Conservation (phyloP, 2,113 vertebrate species). For the Marmota monax region DNA sequence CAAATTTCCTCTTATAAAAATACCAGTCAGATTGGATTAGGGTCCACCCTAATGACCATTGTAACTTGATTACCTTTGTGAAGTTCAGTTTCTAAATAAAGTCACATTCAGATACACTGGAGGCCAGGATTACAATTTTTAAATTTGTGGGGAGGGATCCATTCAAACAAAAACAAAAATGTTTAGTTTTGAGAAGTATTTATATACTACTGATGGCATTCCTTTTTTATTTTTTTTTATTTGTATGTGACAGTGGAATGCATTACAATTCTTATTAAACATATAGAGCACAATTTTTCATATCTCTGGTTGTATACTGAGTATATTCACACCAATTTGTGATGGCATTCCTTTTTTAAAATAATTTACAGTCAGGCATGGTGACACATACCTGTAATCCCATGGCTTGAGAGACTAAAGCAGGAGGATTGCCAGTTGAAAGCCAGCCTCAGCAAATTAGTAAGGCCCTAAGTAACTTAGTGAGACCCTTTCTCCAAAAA, state of each 20-base stretch:
- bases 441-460: too few species aligned
- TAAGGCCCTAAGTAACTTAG: too few species aligned
- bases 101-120: not conserved
- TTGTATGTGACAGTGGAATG: too few species aligned
- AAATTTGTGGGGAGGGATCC: not conserved
- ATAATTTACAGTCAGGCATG: not conserved
- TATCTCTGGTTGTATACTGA: too few species aligned
- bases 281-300: too few species aligned
- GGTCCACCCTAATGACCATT: not conserved
- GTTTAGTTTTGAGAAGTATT: slow-evolving; percentile 3
- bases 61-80: not conserved
- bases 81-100: not conserved
- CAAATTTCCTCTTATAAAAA: not conserved
- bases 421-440: too few species aligned
- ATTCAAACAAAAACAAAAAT: not conserved
- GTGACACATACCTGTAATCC: too few species aligned
- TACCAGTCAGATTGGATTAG: not conserved
- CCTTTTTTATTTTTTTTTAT: not conserved
- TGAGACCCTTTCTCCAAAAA: too few species aligned
- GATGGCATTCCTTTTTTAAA: not conserved
- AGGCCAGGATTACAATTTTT: not conserved
- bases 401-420: too few species aligned
- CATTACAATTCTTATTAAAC: too few species aligned
- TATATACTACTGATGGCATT: not conserved
- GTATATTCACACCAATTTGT: too few species aligned